A percentile compares a stretch with the other conserved stretches of the same genome.
Evolutionary conservation across 2,888 invertebrate species (phyloP).

Genomic region (Unio delphinus): DNA sequence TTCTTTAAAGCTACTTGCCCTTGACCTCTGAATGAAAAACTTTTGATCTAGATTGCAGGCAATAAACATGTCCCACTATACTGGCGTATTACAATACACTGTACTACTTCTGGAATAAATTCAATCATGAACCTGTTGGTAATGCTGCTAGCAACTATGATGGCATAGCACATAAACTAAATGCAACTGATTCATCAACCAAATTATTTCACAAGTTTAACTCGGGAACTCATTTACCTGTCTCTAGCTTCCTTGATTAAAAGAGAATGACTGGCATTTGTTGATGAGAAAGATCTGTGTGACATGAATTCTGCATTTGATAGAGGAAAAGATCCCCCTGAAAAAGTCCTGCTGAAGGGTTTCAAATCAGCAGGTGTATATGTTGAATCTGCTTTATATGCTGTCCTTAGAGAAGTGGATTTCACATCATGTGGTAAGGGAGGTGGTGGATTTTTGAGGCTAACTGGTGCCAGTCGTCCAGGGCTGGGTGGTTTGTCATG

Average conservation of each 20-base stretch:
- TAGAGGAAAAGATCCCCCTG: slow-evolving; percentile 17
- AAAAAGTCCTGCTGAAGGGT: slow-evolving; percentile 26
- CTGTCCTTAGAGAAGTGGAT: slow-evolving; percentile 46
- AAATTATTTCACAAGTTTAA: no score
- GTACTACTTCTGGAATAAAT: no score
- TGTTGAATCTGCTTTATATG: slow-evolving; percentile 52
- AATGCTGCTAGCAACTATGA: no score
- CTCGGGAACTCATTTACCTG: slow-evolving; percentile 36
- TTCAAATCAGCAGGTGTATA: slow-evolving; percentile 30
- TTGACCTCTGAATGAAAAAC: no score
- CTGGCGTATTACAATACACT: no score
- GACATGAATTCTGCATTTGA: slow-evolving; percentile 30
- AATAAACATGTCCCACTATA: no score
- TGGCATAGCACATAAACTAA: no score
- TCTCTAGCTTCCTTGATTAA: slow-evolving; percentile 59
- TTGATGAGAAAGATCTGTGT: slow-evolving; percentile 45
- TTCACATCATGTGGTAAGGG: slow-evolving; percentile 50
- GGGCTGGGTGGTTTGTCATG: slow-evolving; percentile 31
- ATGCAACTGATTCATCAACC: no score
- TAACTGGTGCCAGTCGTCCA: slow-evolving; percentile 42
- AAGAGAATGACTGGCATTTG: slow-evolving; percentile 47
- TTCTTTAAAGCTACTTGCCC: no score
- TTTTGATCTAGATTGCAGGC: no score
- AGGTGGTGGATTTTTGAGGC: slow-evolving; percentile 43
- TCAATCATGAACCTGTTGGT: no score